Evolutionary conservation across 2,113 vertebrate species (phyloP).

Genomic region (Hypanus sabinus): DNA sequence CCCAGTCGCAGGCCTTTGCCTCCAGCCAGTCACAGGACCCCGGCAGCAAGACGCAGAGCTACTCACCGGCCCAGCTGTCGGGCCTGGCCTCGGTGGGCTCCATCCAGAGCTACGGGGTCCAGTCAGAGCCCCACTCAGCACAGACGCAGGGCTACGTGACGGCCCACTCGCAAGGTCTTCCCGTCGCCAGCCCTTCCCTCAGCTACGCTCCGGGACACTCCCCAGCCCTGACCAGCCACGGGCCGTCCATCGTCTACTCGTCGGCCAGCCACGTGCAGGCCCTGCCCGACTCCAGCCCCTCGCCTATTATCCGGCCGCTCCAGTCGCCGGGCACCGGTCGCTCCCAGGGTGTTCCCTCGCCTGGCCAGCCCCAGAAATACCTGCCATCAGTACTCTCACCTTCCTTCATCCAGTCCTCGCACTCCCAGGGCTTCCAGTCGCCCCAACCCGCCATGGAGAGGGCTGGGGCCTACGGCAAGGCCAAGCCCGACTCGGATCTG

Average conservation of each 20-base stretch:
- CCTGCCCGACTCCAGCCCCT: constrained; percentile 77
- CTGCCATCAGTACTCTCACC: constrained; percentile 79
- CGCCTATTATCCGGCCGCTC: constrained; percentile 77
- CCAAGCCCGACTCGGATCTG: constrained; percentile 51
- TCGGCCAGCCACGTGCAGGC: constrained; percentile 46
- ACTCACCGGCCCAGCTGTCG: constrained; percentile 60
- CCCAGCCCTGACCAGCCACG: constrained; percentile 75
- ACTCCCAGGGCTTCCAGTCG: constrained; percentile 46
- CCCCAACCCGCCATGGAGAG: constrained; percentile 44
- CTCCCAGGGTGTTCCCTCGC: constrained; percentile 64
- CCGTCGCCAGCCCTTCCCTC: constrained; percentile 77
- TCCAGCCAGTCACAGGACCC: constrained; percentile 57
- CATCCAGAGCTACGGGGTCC: constrained; percentile 62
- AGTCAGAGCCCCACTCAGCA: constrained; percentile 57
- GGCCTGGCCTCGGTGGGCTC: constrained; percentile 56
- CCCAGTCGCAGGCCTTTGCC: constrained; percentile 45
- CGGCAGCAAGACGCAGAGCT: constrained; percentile 49
- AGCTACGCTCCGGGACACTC: constrained; percentile 84
- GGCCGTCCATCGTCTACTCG: constrained; percentile 43
- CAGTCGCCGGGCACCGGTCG: constrained; percentile 76
- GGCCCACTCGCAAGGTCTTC: constrained; percentile 55
- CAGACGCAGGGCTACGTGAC: constrained; percentile 50
- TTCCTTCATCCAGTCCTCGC: constrained; percentile 66
- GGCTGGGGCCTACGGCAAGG: constrained; percentile 41
- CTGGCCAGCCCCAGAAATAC: constrained; percentile 77